These are phyloP conservation scores for Colossoma macropomum DNA, from an alignment of 2,113 vertebrate species.

Conservation along the genomic window DNA sequence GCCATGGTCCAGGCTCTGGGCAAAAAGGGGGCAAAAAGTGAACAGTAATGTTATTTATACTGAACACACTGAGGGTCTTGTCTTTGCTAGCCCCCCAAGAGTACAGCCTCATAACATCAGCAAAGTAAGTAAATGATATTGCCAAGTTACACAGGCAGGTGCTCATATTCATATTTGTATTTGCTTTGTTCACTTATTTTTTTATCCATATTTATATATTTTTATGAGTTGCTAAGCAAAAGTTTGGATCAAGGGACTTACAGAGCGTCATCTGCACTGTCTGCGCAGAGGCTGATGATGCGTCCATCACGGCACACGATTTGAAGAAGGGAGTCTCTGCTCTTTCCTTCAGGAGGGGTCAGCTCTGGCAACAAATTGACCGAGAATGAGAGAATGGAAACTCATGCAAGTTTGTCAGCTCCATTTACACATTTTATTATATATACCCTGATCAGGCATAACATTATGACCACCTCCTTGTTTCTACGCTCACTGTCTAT, in stretches of 20 bases:
- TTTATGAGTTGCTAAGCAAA: neutral
- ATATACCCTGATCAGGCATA: too few relatives aligned
- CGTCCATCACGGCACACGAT: constrained; percentile 92
- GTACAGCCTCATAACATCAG: too few relatives aligned
- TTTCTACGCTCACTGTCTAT: too few relatives aligned
- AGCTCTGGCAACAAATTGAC: constrained; percentile 76
- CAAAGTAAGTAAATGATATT: too few relatives aligned
- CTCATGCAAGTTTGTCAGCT: neutral
- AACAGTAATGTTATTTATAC: constrained; percentile 11
- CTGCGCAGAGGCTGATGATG: constrained; percentile 90
- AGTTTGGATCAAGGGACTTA: constrained; percentile 70
- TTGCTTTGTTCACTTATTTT: too few relatives aligned
- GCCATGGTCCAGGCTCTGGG: constrained; percentile 80
- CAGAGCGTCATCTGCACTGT: constrained; percentile 92
- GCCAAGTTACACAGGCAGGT: too few relatives aligned
- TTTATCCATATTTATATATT: too few relatives aligned
- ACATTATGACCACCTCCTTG: too few relatives aligned
- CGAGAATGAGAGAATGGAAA: neutral
- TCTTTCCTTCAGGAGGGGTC: constrained; percentile 89
- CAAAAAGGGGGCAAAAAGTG: constrained; percentile 25
- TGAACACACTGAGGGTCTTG: neutral
- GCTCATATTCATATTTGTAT: too few relatives aligned
- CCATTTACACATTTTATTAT: constrained; percentile 9
- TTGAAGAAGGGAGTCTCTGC: constrained; percentile 88
- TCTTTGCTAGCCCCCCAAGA: neutral